Evolutionary conservation across 2,113 vertebrate species (phyloP), one percentile per base, ranked within the genome.

Genomic region (Balaeniceps rex): DNA sequence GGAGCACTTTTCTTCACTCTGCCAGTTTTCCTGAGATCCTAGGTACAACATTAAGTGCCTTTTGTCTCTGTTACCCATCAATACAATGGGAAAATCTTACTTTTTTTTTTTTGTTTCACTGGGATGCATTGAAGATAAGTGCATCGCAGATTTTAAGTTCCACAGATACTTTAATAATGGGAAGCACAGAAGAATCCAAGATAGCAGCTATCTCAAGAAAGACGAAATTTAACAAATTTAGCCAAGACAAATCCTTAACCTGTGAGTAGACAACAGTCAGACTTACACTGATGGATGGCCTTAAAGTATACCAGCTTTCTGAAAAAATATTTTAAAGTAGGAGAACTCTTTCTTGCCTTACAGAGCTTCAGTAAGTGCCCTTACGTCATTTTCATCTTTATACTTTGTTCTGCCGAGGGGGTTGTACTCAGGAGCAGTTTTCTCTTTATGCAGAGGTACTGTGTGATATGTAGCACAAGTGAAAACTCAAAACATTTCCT

Each of bases 321-420:
- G 47, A 77, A 83, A 81, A 57, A 61, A 38, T 24, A 22, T 42
- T 95, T 84, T 64, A 1, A 63, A 64, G 46, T 21, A 47, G 44
- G 10, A 83, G 19, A 79, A 34, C 19, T 13, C 31, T 82, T 90
- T 84, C 28, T 51, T 88, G 46, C 47, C 47, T 83, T 68, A 19
- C 31, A 64, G 55, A 63, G 8, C 25, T 74, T 83, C 72, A 63
- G 23, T 24, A 46, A 51, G 66, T 68, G 85, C 47, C 79, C 55
- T 87, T 63, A 14, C 40, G 58, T 52, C 47, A 63, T 74, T 58
- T 84, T 29, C 1, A 3, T 60, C 66, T 76, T 92, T 68, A 7
- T 33, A 0, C 23, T 87, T 57, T 68, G 23, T 46, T 90, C 33
- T 90, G 57, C 42, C 0, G 0, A 25, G 44, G 4, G 2, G n/a